Conservation (phyloP, 1,140 invertebrate species). For the Lanistes nyassanus region DNA sequence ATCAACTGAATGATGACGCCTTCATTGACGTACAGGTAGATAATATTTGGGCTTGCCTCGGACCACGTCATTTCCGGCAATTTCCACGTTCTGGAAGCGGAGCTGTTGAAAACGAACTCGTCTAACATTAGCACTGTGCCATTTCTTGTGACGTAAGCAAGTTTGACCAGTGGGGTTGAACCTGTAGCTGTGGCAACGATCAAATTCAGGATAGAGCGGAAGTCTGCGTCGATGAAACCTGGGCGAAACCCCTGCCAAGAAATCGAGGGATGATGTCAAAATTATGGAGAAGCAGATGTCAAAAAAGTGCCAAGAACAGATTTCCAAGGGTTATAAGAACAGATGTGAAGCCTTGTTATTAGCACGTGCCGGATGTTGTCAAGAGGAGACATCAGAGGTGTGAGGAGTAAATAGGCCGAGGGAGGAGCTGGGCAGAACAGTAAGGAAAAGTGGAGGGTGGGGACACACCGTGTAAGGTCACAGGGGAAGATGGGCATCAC, state of each 20-base stretch:
- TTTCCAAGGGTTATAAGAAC: too few relatives aligned
- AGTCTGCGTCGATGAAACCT: conserved; percentile 17
- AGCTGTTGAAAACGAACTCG: not conserved
- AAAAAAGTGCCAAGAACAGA: too few relatives aligned
- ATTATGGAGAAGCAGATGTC: too few relatives aligned
- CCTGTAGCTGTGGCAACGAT: not conserved
- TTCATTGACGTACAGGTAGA: conserved; percentile 9
- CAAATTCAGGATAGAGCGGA: not conserved
- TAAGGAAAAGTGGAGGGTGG: too few relatives aligned
- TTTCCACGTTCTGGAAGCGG: not conserved
- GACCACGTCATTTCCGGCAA: conserved; percentile 22
- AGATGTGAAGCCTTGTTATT: too few relatives aligned
- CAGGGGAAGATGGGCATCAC: too few relatives aligned
- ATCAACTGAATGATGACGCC: not conserved
- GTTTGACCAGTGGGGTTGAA: not conserved
- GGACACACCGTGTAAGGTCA: too few relatives aligned
- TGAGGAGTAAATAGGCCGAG: too few relatives aligned
- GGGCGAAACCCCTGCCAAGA: not conserved
- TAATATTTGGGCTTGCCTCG: not conserved
- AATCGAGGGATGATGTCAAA: too few relatives aligned
- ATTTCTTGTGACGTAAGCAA: not conserved
- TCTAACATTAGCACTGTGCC: not conserved
- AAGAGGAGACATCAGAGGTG: too few relatives aligned
- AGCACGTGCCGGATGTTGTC: too few relatives aligned
- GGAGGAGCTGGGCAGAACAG: too few relatives aligned